These are phyloP conservation scores for Pyrocoelia pectoralis DNA, from an alignment of 2,888 invertebrate species.

Conservation along the genomic window DNA sequence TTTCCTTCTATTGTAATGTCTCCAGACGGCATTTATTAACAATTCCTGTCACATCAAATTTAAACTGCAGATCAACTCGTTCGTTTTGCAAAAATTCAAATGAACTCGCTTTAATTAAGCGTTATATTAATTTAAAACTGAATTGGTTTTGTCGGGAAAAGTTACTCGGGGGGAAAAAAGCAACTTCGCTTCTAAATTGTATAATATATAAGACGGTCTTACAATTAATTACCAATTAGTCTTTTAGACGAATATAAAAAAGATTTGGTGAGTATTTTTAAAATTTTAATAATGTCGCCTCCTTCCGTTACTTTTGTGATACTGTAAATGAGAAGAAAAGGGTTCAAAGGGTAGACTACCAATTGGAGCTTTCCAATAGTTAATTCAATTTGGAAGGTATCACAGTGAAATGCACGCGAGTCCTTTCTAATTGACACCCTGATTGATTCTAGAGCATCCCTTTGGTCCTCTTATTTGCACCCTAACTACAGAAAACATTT, in stretches of 20 bases:
- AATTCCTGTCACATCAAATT: slow-evolving; percentile 30
- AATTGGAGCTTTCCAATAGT: slow-evolving; percentile 41
- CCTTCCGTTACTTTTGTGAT: not conserved
- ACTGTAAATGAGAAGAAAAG: slow-evolving; percentile 26
- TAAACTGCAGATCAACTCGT: slow-evolving; percentile 15
- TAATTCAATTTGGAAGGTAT: slow-evolving; percentile 50
- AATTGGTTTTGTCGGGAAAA: slow-evolving; percentile 24
- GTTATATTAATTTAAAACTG: slow-evolving; percentile 32
- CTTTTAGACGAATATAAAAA: not conserved
- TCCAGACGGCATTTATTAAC: slow-evolving; percentile 11
- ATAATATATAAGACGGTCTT: slow-evolving; percentile 11
- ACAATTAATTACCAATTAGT: slow-evolving; percentile 23
- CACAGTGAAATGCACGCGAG: slow-evolving; percentile 45
- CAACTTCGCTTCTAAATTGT: slow-evolving; percentile 10
- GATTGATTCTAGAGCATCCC: slow-evolving; percentile 52
- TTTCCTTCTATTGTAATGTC: not conserved
- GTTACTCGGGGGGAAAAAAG: slow-evolving; percentile 21
- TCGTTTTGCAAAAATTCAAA: slow-evolving; percentile 31
- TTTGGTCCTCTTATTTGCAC: slow-evolving; percentile 43
- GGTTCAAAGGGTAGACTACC: slow-evolving; percentile 45
- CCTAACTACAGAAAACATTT: slow-evolving; percentile 10
- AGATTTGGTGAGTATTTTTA: not conserved
- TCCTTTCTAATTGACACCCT: slow-evolving; percentile 52
- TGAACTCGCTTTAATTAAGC: slow-evolving; percentile 35
- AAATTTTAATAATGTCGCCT: slow-evolving; percentile 1